phyloP scores from a whole-genome alignment of 2,888 invertebrate genomes.

The Eilema depressum region DNA sequence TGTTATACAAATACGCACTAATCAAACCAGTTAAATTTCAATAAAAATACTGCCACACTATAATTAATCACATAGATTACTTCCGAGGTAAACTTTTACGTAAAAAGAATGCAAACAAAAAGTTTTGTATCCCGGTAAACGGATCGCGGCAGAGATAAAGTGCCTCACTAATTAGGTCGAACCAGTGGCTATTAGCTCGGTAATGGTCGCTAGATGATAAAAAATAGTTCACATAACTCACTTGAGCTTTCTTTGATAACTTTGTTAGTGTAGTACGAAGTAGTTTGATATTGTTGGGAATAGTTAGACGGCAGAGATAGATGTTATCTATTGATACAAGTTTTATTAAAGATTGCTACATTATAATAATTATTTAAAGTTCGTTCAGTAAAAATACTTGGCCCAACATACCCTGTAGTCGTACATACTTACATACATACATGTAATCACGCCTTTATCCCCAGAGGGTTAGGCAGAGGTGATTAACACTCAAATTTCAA shows the following conservation, averaged over 20 bases:
- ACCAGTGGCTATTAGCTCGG: slow-evolving; percentile 35
- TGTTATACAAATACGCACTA: not conserved
- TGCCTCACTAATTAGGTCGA: slow-evolving; percentile 43
- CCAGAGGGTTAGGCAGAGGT: too few species aligned
- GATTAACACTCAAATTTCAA: too few species aligned
- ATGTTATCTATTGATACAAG: not conserved
- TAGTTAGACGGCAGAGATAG: not conserved
- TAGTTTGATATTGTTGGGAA: not conserved
- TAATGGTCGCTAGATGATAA: slow-evolving; percentile 43
- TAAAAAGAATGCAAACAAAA: slow-evolving; percentile 23
- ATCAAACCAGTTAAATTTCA: not conserved
- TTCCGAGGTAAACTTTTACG: not conserved
- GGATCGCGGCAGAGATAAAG: slow-evolving; percentile 38
- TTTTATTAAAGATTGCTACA: too few species aligned
- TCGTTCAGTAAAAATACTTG: too few species aligned
- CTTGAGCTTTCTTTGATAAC: slow-evolving; percentile 23
- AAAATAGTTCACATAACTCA: slow-evolving; percentile 37
- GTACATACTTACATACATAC: too few species aligned
- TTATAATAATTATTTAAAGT: too few species aligned
- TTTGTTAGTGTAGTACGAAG: slow-evolving; percentile 10
- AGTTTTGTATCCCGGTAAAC: slow-evolving; percentile 22
- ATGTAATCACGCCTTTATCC: too few species aligned
- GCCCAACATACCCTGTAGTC: too few species aligned
- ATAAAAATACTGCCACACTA: not conserved
- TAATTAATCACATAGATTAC: not conserved